Evolutionary conservation across 2,797 vertebrate species (phyloP), one percentile per base, ranked within the genome.

Genomic region (Pitangus sulphuratus): DNA sequence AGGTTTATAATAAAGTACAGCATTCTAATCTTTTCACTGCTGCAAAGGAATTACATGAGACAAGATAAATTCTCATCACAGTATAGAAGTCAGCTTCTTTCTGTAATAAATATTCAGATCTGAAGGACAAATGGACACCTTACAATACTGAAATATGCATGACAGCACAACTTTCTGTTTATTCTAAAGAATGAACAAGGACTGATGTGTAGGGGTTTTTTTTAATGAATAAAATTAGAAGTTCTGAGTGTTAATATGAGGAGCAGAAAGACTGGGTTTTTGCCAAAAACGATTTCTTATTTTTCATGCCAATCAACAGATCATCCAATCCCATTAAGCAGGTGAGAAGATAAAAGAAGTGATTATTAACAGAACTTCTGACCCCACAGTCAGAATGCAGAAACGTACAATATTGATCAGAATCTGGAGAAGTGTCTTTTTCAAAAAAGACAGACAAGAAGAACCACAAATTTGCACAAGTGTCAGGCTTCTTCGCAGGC

Each of bases 171-270:
- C 0, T 0, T 53, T 56, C 57, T 81, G 31, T 39, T 81, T 21
- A 39, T 79, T 72, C 40, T 45, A 58, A 51, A 84, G 39, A 37
- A 69, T 3, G 7, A 88, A 45, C 5, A 44, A 61, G 40, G 25
- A 65, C 16, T 51, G 35, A 65, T 5, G 2, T 5, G 19, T 26
- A 40, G 5, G 2, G 1, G 0, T 9, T 53, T 62, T 61, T 61
- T 81, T 57, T 35, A 40, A 39, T 45, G 24, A 83, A 89, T 37
- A 33, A 57, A 53, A 7, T 47, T 20, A 61, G 8, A 76, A 66
- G 14, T 58, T 50, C 40, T 50, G 25, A 78, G 9, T 39, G n/a
- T 21, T 24, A 76, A 45, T 7, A 48, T 2, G 15, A 91, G 13
- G 8, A 87, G 17, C 9, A 56, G 39, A 76, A 82, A 60, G 11